Base-by-base conservation (phyloP, 2,888 invertebrate genomes). In the Orthosia gothica region DNA sequence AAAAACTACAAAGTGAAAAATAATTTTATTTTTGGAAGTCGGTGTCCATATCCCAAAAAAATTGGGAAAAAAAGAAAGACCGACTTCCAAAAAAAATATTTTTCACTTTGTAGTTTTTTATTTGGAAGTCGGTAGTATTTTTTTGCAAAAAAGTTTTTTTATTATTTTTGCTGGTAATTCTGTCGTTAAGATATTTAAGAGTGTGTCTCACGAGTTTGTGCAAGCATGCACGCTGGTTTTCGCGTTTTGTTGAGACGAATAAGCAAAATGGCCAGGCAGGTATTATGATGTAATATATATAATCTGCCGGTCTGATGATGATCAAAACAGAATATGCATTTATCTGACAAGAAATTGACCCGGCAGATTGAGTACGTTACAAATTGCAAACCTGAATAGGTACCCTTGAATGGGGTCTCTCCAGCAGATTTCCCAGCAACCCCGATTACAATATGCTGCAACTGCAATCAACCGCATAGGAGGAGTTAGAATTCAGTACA, bases 81-180 rank as follows among this genome's bases (percentile, higher is more conserved):
- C n/a, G n/a, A n/a, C n/a, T n/a, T n/a, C n/a, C n/a, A n/a, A n/a
- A n/a, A n/a, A n/a, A n/a, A n/a, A n/a, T n/a, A n/a, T n/a, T n/a
- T n/a, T n/a, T n/a, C n/a, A n/a, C n/a, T n/a, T n/a, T n/a, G n/a
- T n/a, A n/a, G n/a, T n/a, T n/a, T n/a, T n/a, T n/a, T n/a, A n/a
- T n/a, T n/a, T n/a, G n/a, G n/a, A n/a, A n/a, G n/a, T n/a, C n/a
- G n/a, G n/a, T n/a, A n/a, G n/a, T n/a, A n/a, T n/a, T n/a, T n/a
- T n/a, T n/a, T n/a, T n/a, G n/a, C n/a, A n/a, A n/a, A n/a, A n/a
- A n/a, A n/a, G n/a, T n/a, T n/a, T 58, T 62, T 5, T 13, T 13
- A 50, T 16, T 9, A 45, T 45, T 62, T 62, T 72, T 45, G 64
- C 61, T 63, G 32, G 57, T 68, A 18, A 70, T 20, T 63, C 18